These are phyloP conservation scores for Corydoras sp. DNA, from an alignment of 2,113 vertebrate genomes.

Conservation along the genomic window DNA sequence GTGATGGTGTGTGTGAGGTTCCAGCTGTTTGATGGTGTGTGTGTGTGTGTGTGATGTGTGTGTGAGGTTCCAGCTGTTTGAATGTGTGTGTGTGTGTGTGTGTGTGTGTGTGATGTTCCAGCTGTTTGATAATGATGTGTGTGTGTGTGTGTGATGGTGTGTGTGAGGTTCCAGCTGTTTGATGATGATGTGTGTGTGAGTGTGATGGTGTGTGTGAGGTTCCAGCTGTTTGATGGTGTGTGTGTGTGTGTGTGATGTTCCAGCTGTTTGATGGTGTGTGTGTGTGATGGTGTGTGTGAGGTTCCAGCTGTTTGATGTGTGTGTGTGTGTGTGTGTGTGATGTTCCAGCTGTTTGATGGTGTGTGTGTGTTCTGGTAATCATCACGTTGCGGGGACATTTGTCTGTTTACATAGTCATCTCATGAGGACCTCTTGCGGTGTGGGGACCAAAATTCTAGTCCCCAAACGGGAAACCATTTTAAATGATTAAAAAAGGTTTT, in stretches of 20 bases:
- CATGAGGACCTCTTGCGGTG: too few species aligned
- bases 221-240: background rate
- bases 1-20: background rate
- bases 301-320: background rate
- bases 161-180: background rate
- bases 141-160: background rate
- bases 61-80: background rate
- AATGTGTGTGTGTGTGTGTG: too few species aligned
- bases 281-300: background rate
- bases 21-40: background rate
- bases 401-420: too few species aligned
- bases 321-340: background rate
- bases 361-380: too few species aligned
- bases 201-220: background rate
- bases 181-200: too few species aligned
- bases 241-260: background rate
- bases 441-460: too few species aligned
- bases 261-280: background rate
- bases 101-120: background rate
- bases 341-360: background rate
- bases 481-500: too few species aligned
- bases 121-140: background rate
- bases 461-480: too few species aligned
- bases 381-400: too few species aligned
- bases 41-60: background rate